phyloP scores from a whole-genome alignment of 2,113 vertebrate species.

The Microtus richardsoni region DNA sequence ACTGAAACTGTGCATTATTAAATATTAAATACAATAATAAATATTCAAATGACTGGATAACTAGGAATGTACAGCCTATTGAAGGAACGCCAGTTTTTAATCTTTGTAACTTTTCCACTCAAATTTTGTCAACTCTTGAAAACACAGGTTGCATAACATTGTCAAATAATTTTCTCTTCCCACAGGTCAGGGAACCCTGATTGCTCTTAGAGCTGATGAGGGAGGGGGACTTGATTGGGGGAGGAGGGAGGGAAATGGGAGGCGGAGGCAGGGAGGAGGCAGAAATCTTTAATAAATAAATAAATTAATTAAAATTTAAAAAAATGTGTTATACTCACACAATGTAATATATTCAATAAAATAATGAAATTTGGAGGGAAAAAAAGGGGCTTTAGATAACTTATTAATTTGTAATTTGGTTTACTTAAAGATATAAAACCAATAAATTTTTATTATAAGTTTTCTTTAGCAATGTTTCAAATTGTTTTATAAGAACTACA shows the following conservation, averaged over 20 bases:
- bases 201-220: too few species aligned
- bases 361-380: too few species aligned
- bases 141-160: background rate
- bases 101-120: background rate
- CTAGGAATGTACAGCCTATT: background rate
- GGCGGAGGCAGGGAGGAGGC: too few species aligned
- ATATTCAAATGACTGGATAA: background rate
- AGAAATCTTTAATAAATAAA: too few species aligned
- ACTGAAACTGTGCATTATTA: background rate
- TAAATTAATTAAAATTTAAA: too few species aligned
- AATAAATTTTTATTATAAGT: background rate
- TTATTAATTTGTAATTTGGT: background rate
- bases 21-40: background rate
- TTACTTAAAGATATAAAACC: background rate
- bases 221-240: too few species aligned
- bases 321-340: too few species aligned
- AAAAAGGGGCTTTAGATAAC: background rate
- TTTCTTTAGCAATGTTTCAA: background rate
- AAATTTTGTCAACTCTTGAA: background rate
- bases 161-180: background rate
- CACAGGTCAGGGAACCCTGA: too few species aligned
- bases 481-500: background rate
- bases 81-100: background rate
- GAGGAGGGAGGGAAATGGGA: too few species aligned
- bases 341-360: too few species aligned